A percentile compares a stretch with the other conserved stretches of the same genome.
Evolutionary conservation across 2,888 invertebrate species (phyloP).

Genomic region (Smittia aterrima): DNA sequence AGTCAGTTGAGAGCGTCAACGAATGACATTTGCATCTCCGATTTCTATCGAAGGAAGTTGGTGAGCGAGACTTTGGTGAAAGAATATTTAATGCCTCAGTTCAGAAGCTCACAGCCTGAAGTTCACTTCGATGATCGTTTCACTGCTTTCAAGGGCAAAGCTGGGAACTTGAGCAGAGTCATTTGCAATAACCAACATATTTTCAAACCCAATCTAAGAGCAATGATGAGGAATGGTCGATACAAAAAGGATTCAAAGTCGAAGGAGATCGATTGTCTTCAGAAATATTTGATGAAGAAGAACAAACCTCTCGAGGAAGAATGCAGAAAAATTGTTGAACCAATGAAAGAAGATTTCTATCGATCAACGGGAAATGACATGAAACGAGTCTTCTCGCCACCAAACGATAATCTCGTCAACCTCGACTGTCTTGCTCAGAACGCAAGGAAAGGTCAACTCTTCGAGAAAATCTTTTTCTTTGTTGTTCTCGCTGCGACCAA

Average conservation of each 20-base stretch:
- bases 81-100: slow-evolving; percentile 25
- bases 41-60: slow-evolving; percentile 10
- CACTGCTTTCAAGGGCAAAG: background rate
- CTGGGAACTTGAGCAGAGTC: background rate
- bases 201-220: background rate
- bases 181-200: slow-evolving; percentile 14
- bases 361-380: background rate
- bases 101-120: background rate
- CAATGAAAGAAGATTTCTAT: slow-evolving; percentile 13
- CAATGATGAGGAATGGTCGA: slow-evolving; percentile 10
- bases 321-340: background rate
- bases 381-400: background rate
- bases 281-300: background rate
- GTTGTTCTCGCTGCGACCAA: slow-evolving; percentile 12
- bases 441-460: slow-evolving; percentile 1
- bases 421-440: slow-evolving; percentile 1
- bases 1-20: background rate
- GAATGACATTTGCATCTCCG: background rate
- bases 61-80: slow-evolving; percentile 2
- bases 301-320: slow-evolving; percentile 29
- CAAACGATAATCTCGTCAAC: slow-evolving; percentile 21
- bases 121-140: slow-evolving; percentile 24
- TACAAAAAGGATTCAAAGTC: background rate
- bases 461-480: slow-evolving; percentile 27
- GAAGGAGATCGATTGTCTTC: slow-evolving; percentile 20